Conservation (phyloP, 2,888 invertebrate genomes). For the Caenorhabditis wallacei region DNA sequence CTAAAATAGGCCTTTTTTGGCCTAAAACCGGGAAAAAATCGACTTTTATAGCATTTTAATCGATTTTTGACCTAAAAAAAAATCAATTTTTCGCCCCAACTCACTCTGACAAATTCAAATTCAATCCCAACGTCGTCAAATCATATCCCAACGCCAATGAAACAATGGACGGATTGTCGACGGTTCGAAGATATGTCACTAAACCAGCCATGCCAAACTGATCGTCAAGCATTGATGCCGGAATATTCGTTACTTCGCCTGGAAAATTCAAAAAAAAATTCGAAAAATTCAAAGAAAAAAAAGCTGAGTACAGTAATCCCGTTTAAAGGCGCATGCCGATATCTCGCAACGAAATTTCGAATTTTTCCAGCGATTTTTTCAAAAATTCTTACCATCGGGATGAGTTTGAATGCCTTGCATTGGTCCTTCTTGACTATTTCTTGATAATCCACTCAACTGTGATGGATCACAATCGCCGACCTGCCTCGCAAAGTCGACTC, state of each 20-base stretch:
- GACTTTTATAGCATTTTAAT: too few relatives aligned
- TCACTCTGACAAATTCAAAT: slow-evolving; percentile 96
- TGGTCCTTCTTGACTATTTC: slow-evolving; percentile 49
- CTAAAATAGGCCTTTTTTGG: too few relatives aligned
- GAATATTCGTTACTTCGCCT: slow-evolving; percentile 99
- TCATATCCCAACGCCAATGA: slow-evolving; percentile 98
- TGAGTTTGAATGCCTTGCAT: slow-evolving; percentile 69
- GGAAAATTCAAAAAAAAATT: too few relatives aligned
- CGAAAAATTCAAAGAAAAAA: too few relatives aligned
- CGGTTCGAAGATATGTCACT: slow-evolving; percentile 97
- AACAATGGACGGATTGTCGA: slow-evolving; percentile 97
- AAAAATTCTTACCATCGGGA: slow-evolving; percentile 65
- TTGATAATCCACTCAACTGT: slow-evolving; percentile 39
- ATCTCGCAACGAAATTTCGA: background rate
- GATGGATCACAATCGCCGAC: slow-evolving; percentile 51
- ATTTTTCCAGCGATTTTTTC: background rate
- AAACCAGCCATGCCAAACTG: slow-evolving; percentile 99
- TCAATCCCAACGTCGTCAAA: slow-evolving; percentile 96
- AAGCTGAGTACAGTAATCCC: background rate
- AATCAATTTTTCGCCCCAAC: slow-evolving; percentile 67
- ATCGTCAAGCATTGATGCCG: slow-evolving; percentile 98
- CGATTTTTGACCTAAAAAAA: too few relatives aligned
- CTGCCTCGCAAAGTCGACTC: slow-evolving; percentile 36
- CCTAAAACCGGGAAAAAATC: too few relatives aligned
- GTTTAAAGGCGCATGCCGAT: background rate